Conservation (phyloP, 2,113 vertebrate species). For the Engystomops pustulosus region DNA sequence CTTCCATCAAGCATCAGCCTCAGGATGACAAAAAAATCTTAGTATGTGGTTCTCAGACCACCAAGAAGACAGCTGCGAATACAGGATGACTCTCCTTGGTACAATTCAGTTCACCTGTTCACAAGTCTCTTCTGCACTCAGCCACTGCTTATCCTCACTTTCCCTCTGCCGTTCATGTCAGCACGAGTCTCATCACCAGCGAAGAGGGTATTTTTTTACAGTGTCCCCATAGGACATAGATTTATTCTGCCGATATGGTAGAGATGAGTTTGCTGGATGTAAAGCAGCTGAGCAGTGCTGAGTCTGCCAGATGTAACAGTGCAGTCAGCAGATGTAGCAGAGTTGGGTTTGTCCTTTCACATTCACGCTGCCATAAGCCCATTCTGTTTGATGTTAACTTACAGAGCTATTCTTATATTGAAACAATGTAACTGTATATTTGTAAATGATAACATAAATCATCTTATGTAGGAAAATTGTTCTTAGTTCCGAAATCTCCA, state of each 20-base stretch:
- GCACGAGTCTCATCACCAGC: conserved; percentile 22
- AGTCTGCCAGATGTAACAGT: neutral
- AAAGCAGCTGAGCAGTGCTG: neutral
- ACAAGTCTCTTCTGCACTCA: neutral
- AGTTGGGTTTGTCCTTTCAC: neutral
- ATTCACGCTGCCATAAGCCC: neutral
- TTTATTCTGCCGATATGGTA: neutral
- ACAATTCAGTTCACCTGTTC: conserved; percentile 40
- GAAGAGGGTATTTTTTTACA: neutral
- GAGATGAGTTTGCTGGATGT: neutral
- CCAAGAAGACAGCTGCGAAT: conserved; percentile 38
- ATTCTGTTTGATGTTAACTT: neutral
- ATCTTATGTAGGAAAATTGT: neutral
- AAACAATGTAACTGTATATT: too few relatives aligned
- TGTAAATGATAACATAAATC: too few relatives aligned
- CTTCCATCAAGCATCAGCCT: neutral
- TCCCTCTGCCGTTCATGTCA: conserved; percentile 12
- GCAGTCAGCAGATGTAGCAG: neutral
- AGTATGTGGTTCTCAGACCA: neutral
- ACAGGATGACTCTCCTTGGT: neutral
- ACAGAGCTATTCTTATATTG: neutral
- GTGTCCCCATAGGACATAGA: neutral
- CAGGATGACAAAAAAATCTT: conserved; percentile 19
- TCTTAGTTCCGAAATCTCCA: too few relatives aligned
- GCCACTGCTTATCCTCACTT: conserved; percentile 3